phyloP scores from a whole-genome alignment of 2,888 invertebrate genomes.

The Uropetala carovei region DNA sequence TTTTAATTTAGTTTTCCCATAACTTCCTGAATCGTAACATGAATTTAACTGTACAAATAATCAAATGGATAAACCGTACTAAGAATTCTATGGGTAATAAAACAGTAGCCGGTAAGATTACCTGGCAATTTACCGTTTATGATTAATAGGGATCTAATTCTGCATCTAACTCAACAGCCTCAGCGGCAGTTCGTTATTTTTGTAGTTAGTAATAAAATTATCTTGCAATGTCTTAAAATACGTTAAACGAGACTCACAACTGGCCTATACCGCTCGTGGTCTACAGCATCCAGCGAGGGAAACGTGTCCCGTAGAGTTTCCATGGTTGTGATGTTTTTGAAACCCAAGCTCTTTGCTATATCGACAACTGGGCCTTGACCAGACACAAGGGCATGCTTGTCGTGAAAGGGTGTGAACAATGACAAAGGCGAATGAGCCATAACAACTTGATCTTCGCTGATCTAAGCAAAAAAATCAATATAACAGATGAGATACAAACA shows the following conservation, averaged over 20 bases:
- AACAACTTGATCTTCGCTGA: constrained; percentile 79
- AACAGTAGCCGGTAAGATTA: too few relatives aligned
- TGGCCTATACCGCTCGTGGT: constrained; percentile 74
- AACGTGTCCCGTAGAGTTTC: constrained; percentile 78
- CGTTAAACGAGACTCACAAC: constrained; percentile 68
- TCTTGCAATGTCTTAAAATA: too few relatives aligned
- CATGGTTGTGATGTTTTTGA: constrained; percentile 78
- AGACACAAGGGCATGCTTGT: constrained; percentile 80
- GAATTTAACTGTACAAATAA: too few relatives aligned
- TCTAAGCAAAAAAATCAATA: constrained; percentile 70
- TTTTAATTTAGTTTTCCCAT: too few relatives aligned
- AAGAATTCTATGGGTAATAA: too few relatives aligned
- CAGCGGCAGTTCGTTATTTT: background rate
- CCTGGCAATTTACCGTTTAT: too few relatives aligned
- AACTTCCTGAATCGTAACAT: too few relatives aligned
- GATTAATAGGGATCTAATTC: too few relatives aligned
- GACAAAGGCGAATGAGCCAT: constrained; percentile 82
- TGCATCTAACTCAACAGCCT: too few relatives aligned
- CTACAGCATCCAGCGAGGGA: constrained; percentile 80
- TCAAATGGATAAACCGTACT: too few relatives aligned
- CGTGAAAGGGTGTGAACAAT: constrained; percentile 79
- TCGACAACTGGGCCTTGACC: constrained; percentile 78
- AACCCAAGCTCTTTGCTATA: constrained; percentile 80
- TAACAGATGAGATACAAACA: background rate
- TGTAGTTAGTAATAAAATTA: background rate